Conservation (phyloP, 2,888 invertebrate species). For the Lagria hirta region DNA sequence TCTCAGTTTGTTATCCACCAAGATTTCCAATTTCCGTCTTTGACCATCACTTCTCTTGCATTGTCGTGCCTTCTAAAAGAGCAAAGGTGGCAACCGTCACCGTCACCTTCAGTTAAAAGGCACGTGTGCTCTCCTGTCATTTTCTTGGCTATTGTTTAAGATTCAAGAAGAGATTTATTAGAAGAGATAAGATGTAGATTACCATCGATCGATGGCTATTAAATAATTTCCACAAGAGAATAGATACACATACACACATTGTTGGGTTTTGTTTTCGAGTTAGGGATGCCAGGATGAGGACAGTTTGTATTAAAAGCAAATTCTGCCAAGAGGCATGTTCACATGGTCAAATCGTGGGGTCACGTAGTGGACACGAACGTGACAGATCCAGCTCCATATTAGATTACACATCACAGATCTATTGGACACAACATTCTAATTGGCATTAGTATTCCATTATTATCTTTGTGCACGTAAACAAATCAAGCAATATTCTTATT, state of each 20-base stretch:
- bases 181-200: conserved; percentile 16
- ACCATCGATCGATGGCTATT: conserved; percentile 15
- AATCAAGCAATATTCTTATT: no score
- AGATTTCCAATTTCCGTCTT: no score
- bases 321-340: conserved; percentile 45
- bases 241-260: neutral
- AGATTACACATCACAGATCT: conserved; percentile 51
- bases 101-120: conserved; percentile 9
- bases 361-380: conserved; percentile 54
- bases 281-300: conserved; percentile 17
- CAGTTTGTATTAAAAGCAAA: conserved; percentile 44
- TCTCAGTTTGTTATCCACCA: no score
- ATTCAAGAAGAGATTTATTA: conserved; percentile 21
- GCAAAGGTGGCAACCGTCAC: conserved; percentile 19
- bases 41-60: conserved; percentile 5
- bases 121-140: conserved; percentile 15
- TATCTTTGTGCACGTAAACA: conserved; percentile 31
- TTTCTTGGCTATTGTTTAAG: conserved; percentile 17
- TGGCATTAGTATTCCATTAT: conserved; percentile 39
- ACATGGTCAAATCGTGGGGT: conserved; percentile 50
- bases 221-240: conserved; percentile 10
- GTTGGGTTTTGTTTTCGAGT: conserved; percentile 16
- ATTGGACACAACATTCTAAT: conserved; percentile 39
- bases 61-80: conserved; percentile 13
- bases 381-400: conserved; percentile 54